Evolutionary conservation across 92 coral and sea anemone genomes (phyloP).

Genomic region (Phymanthus crucifer): DNA sequence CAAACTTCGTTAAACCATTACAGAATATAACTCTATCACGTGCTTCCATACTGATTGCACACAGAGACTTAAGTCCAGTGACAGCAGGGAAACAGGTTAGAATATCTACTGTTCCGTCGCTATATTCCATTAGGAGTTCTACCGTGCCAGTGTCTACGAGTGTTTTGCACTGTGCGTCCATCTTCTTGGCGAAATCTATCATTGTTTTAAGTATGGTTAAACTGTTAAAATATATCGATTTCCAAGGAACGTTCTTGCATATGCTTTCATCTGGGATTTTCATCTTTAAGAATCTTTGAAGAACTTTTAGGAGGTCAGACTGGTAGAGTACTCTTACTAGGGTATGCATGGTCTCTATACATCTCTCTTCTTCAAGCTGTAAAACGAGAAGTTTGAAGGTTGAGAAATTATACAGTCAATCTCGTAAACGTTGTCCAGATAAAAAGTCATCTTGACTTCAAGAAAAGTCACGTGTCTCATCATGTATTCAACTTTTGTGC

Average conservation of each 20-base stretch:
- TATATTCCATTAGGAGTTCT: slow-evolving; percentile 66
- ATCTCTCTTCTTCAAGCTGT: slow-evolving; percentile 19
- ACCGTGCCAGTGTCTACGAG: slow-evolving; percentile 58
- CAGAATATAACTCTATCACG: slow-evolving; percentile 67
- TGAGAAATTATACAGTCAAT: no score
- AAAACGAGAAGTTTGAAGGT: neutral
- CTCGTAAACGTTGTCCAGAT: no score
- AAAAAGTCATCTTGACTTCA: no score
- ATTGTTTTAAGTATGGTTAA: slow-evolving; percentile 58
- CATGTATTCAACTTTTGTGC: no score
- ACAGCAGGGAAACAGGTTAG: slow-evolving; percentile 69
- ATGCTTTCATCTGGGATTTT: slow-evolving; percentile 63
- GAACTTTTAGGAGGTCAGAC: slow-evolving; percentile 51
- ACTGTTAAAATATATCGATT: slow-evolving; percentile 62
- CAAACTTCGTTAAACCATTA: slow-evolving; percentile 76
- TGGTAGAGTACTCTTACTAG: slow-evolving; percentile 48
- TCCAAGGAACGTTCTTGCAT: slow-evolving; percentile 64
- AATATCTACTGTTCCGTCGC: slow-evolving; percentile 59
- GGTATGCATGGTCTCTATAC: slow-evolving; percentile 15
- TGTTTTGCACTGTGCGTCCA: slow-evolving; percentile 39
- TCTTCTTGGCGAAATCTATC: slow-evolving; percentile 46
- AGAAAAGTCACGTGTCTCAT: no score
- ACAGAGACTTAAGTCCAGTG: slow-evolving; percentile 49
- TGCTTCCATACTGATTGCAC: slow-evolving; percentile 54
- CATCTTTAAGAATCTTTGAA: slow-evolving; percentile 59